Evolutionary conservation across 2,113 vertebrate genomes (phyloP), one percentile per base, ranked within the genome.

Genomic region (Laticauda colubrina): DNA sequence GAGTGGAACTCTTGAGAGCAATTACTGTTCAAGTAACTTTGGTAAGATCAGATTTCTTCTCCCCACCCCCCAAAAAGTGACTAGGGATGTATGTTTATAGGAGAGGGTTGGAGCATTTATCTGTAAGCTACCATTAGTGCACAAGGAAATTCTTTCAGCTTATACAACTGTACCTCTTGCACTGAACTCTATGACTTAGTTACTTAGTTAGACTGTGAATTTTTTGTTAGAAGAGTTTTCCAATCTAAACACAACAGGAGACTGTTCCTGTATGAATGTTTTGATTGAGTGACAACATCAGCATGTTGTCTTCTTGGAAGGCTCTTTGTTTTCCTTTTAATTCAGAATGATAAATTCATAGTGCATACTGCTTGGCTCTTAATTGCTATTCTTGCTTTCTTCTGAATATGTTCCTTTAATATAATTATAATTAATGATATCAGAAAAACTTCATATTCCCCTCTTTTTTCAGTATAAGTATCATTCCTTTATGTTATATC

Each of bases 11-110:
- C 97, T 98, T 29, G 98, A 99, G 97, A 98, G 98, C 97, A 98
- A 98, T 98, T 99, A 98, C 51, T 99, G 99, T 97, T 98, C 98
- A 89, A 99, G 98, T 97, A 98, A 99, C 97, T 99, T 99, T 2
- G 99, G 99, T 99, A 98, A 98, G 98, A 94, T 94, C 95, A 93
- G 51, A 91, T 24, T 93, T 53, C 95, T 95, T 94, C 85, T 95
- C 94, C 94, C 34, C 55, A 12, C 51, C 59, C 69, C 54, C 51
- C 93, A 85, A 86, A 86, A 90, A 95, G 90, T 93, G 81, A 95
- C 90, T 61, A 43, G 69, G 89, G 81, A 69, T 54, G 24, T 87
- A 29, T 61, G 94, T 93, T 96, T 95, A 90, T 88, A n/a, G 0
- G 87, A 88, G 95, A 95, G 45, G 91, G 89, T 88, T 88, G 81